Evolutionary conservation across 2,888 invertebrate genomes (phyloP).

Genomic region (Lydus trimaculatus): DNA sequence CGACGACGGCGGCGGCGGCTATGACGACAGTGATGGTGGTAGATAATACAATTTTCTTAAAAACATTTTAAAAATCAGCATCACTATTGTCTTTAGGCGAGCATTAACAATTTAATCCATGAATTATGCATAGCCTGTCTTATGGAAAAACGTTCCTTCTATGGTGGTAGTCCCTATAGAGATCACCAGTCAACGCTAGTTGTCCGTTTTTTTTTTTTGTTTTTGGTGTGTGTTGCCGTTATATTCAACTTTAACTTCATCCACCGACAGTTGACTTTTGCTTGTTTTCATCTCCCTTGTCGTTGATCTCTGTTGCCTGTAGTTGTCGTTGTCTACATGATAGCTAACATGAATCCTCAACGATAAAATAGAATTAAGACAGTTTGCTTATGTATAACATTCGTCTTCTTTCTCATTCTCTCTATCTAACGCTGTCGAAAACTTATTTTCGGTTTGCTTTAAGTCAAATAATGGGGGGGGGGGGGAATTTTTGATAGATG

Average conservation of each 20-base stretch:
- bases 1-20: background rate
- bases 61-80: constrained; percentile 46
- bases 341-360: background rate
- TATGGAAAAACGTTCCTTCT: constrained; percentile 41
- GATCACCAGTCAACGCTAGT: constrained; percentile 32
- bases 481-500: background rate
- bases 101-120: constrained; percentile 53
- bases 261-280: background rate
- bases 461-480: background rate
- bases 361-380: background rate
- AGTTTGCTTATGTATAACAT: background rate
- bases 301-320: background rate
- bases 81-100: constrained; percentile 49
- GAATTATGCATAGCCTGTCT: constrained; percentile 52
- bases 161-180: constrained; percentile 35
- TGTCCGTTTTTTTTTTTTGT: background rate
- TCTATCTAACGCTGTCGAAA: too few relatives aligned
- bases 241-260: background rate
- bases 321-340: background rate
- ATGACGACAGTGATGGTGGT: background rate
- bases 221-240: background rate
- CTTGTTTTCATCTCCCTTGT: background rate
- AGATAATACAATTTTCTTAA: constrained; percentile 40
- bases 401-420: background rate
- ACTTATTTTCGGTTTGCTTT: background rate